Conservation (phyloP, 37 sponge, comb jelly and placozoan genomes). For the Corticium candelabrum region DNA sequence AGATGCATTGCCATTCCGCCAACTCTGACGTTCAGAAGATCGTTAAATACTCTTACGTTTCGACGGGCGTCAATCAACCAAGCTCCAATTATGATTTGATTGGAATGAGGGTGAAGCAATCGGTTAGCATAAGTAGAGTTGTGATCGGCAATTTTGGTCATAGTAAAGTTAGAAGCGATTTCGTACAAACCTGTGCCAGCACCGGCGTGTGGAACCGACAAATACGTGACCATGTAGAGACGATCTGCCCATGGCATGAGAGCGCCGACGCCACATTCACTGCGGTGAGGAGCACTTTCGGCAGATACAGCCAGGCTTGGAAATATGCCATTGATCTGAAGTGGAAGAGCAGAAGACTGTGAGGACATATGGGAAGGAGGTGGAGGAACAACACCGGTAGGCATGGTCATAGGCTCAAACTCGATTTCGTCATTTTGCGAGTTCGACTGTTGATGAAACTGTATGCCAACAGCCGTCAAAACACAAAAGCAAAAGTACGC, state of each 20-base stretch:
- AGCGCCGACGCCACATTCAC: conserved; percentile 5
- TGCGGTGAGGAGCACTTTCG: not conserved
- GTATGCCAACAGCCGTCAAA: too few relatives aligned
- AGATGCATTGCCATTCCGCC: conserved; percentile 2
- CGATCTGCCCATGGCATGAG: conserved; percentile 6
- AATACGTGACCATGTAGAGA: conserved; percentile 12
- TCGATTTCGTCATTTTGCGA: too few relatives aligned
- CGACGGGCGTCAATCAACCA: not conserved
- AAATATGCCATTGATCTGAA: conserved; percentile 1
- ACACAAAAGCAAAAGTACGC: too few relatives aligned
- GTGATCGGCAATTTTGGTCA: conserved; percentile 5
- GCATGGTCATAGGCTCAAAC: too few relatives aligned
- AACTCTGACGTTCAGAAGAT: not conserved
- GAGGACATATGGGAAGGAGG: too few relatives aligned
- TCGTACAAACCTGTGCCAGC: not conserved
- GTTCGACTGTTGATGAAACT: too few relatives aligned
- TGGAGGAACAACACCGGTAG: not conserved
- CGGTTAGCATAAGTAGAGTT: conserved; percentile 9
- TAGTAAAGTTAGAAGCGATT: not conserved
- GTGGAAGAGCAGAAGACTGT: not conserved
- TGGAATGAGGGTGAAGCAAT: conserved; percentile 5
- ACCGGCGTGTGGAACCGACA: conserved; percentile 6
- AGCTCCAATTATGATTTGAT: conserved; percentile 6
- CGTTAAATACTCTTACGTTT: not conserved
- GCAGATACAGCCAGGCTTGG: not conserved